Evolutionary conservation across 2,797 vertebrate genomes (phyloP).

Genomic region (Martes flavigula): DNA sequence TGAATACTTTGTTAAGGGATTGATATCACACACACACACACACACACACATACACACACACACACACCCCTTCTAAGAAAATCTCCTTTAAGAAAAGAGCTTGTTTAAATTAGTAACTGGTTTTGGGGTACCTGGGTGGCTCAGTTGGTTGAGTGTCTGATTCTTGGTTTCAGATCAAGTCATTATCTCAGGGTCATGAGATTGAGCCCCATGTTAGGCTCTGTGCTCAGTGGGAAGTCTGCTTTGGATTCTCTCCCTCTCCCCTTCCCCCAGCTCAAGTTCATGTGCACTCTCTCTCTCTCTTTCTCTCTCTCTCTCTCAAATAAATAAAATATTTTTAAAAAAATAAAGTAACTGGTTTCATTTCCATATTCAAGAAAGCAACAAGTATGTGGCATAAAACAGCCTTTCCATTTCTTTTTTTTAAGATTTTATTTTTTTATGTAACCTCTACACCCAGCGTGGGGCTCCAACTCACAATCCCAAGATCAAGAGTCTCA

Average conservation of each 20-base stretch:
- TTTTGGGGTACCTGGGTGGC: not conserved
- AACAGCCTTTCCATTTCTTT: not conserved
- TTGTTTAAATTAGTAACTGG: not conserved
- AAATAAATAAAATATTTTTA: not conserved
- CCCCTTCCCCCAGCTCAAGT: not conserved
- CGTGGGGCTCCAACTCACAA: not conserved
- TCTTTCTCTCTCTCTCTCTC: not conserved
- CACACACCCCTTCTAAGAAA: not conserved
- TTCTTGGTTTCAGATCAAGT: not conserved
- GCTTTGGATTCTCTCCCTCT: not conserved
- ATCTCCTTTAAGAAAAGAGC: slow-evolving; percentile 12
- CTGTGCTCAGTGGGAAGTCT: not conserved
- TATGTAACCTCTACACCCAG: not conserved
- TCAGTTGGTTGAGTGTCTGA: not conserved
- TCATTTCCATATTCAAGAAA: not conserved
- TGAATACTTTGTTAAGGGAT: not conserved
- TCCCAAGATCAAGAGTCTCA: not conserved
- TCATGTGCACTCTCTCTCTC: not conserved
- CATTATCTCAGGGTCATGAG: not conserved
- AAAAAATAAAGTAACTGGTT: not conserved
- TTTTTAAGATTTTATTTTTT: not conserved
- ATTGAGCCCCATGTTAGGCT: not conserved
- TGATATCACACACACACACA: not conserved
- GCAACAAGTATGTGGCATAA: not conserved
- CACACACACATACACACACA: not conserved